Base-by-base conservation (phyloP, 2,797 vertebrate genomes). In the Sparidentex hasta region DNA sequence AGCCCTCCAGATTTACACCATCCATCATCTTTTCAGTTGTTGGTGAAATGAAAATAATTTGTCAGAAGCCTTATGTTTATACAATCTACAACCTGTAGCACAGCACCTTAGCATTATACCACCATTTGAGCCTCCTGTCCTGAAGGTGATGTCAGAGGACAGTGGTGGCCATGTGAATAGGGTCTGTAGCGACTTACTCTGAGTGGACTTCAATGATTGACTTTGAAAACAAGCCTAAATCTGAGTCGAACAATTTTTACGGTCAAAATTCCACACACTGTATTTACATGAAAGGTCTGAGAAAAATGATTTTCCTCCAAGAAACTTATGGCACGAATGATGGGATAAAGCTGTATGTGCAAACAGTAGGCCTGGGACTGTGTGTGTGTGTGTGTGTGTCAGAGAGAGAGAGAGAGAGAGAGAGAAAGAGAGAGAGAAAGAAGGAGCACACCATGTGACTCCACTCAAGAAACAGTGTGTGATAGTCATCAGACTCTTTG, bases 401-500 rank as follows among this genome's bases (percentile, higher is more conserved):
- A 11, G 23, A 38, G 16, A 7, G 23, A 57, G 54, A 16, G 44
- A n/a, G 52, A 20, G 8, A 14, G 54, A 29, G 18, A 18, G 23
- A 38, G 25, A 11, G 23, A 38, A 16, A 7, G 23, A 57, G 54
- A 16, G 44, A n/a, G 52, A 20, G 8, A 14, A 48, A 29, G n/a
- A 63, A 11, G 38, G 11, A 50, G 16, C 20, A 21, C 16, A 68
- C 23, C 91, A 89, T 90, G 85, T 86, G 90, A 88, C 81, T 88
- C 64, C 82, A 80, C 90, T 87, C 65, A 84, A 25, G 46, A 52
- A 80, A 44, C 43, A 43, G 72, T 82, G 72, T 85, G 85, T 91
- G 86, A 83, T 78, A 84, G 88, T 92, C 90, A 92, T 87, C 90
- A 92, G 89, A 90, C 81, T 50, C 71, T 56, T 17, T 52, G 62